These are phyloP conservation scores for Tachysurus fulvidraco DNA, from an alignment of 2,113 vertebrate genomes.

Conservation along the genomic window DNA sequence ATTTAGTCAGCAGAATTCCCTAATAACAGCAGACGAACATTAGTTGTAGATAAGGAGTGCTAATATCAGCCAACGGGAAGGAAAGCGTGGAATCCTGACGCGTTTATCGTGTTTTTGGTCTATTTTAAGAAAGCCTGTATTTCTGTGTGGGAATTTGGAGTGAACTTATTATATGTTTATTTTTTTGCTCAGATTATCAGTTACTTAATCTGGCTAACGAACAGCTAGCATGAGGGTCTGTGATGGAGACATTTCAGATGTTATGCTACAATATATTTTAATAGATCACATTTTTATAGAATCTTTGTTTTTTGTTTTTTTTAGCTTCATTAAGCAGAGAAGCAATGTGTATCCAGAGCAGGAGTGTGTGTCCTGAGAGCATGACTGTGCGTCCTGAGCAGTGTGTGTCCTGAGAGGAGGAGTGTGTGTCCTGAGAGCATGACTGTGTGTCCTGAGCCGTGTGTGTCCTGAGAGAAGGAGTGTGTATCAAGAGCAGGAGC, in stretches of 20 bases:
- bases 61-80: background rate
- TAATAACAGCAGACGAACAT: background rate
- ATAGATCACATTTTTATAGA: too few relatives aligned
- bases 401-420: too few relatives aligned
- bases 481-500: background rate
- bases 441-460: background rate
- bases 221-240: background rate
- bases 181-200: too few relatives aligned
- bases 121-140: slow-evolving; percentile 15
- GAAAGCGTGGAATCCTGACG: background rate
- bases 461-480: background rate
- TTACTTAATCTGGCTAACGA: background rate
- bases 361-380: too few relatives aligned
- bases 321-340: too few relatives aligned
- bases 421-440: background rate
- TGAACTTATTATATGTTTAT: too few relatives aligned
- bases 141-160: background rate
- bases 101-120: background rate
- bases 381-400: too few relatives aligned
- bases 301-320: too few relatives aligned
- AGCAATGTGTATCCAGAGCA: too few relatives aligned
- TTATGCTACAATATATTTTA: too few relatives aligned
- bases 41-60: background rate
- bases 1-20: slow-evolving; percentile 8
- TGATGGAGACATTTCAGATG: background rate